A percentile compares a stretch with the other conserved stretches of the same genome.
Conservation (phyloP, 2,797 vertebrate species). For the Cyprinodon diabolis region DNA sequence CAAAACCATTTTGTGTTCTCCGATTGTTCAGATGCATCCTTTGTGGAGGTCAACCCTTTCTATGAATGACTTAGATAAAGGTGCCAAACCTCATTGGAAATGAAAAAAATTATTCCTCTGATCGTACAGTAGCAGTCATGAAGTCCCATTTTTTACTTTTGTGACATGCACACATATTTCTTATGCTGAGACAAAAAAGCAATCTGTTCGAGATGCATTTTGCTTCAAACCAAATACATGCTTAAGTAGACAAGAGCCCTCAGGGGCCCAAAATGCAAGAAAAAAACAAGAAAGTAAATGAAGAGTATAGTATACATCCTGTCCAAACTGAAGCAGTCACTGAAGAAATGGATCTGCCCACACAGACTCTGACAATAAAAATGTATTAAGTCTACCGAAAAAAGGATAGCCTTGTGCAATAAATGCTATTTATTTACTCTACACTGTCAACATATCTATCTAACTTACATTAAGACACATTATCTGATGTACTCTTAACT, state of each 20-base stretch:
- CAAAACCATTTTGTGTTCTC: too few species aligned
- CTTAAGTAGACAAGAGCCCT: not conserved
- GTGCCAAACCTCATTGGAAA: not conserved
- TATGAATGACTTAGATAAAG: not conserved
- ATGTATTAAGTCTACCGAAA: not conserved
- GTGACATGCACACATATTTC: slow-evolving; percentile 7
- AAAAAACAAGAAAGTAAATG: slow-evolving; percentile 3
- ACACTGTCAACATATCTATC: slow-evolving; percentile 9
- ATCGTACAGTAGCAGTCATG: not conserved
- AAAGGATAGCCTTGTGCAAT: not conserved
- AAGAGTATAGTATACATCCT: not conserved
- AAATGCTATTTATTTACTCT: not conserved
- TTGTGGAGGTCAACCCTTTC: not conserved
- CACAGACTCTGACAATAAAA: slow-evolving; percentile 22
- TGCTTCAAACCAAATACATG: slow-evolving; percentile 4
- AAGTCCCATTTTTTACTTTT: slow-evolving; percentile 9
- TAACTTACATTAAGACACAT: slow-evolving; percentile 6
- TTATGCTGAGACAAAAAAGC: slow-evolving; percentile 3
- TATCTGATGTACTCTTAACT: slow-evolving; percentile 1
- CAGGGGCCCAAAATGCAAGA: slow-evolving; percentile 15
- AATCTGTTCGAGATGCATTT: not conserved
- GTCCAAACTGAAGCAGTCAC: slow-evolving; percentile 8
- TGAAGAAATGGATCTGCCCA: slow-evolving; percentile 12
- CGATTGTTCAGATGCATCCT: not conserved
- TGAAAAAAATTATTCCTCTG: not conserved